Evolutionary conservation across 2,113 vertebrate species (phyloP).

Genomic region (Phoenicopterus ruber): DNA sequence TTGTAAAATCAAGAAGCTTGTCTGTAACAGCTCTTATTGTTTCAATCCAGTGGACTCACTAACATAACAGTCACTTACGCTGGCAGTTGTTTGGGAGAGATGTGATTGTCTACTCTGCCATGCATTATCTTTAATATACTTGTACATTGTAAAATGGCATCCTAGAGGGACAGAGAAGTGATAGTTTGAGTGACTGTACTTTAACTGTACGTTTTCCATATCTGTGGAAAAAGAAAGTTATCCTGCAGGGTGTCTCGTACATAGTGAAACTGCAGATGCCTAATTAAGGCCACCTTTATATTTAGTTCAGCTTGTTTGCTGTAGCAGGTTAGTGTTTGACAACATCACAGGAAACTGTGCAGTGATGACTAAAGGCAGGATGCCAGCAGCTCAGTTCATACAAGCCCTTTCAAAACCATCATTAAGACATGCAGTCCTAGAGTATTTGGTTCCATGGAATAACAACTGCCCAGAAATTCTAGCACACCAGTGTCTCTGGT

Average conservation of each 20-base stretch:
- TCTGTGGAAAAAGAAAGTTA: background rate
- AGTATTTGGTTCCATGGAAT: background rate
- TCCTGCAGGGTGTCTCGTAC: background rate
- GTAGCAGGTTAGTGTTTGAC: constrained; percentile 48
- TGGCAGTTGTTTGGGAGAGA: background rate
- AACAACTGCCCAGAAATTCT: background rate
- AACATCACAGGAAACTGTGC: constrained; percentile 32
- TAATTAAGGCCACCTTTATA: background rate
- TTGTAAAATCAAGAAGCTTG: background rate
- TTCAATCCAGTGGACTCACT: background rate
- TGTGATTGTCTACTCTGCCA: background rate
- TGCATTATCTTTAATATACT: constrained; percentile 23
- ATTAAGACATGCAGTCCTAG: background rate
- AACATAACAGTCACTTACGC: background rate
- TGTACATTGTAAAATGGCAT: constrained; percentile 52
- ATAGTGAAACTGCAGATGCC: background rate
- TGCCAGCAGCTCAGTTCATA: background rate
- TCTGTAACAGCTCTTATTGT: background rate
- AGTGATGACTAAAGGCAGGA: background rate
- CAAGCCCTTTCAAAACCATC: background rate
- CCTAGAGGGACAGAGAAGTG: background rate
- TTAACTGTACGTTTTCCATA: background rate
- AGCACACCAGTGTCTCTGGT: background rate
- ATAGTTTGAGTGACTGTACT: background rate
- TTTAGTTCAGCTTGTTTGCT: constrained; percentile 8